Evolutionary conservation across 2,888 invertebrate species (phyloP).

Genomic region (Chelonus formosanus): DNA sequence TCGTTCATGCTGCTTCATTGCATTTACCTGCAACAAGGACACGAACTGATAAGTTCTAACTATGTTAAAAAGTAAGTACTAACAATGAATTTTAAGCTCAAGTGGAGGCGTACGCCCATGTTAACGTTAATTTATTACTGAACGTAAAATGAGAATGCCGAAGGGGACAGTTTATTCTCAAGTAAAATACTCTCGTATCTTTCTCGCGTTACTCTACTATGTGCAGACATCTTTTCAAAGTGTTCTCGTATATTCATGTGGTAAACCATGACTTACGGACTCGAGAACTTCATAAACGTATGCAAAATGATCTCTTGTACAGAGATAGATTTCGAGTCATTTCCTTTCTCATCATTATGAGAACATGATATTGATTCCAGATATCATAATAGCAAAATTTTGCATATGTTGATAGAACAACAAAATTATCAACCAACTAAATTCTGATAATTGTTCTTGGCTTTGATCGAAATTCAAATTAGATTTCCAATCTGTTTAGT

Average conservation of each 20-base stretch:
- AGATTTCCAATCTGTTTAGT: too few species aligned
- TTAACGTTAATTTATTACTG: slow-evolving; percentile 18
- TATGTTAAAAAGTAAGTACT: not conserved
- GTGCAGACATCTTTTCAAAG: too few species aligned
- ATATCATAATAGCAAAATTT: too few species aligned
- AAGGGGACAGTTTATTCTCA: not conserved
- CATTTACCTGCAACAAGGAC: slow-evolving; percentile 17
- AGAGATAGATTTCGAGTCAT: slow-evolving; percentile 1
- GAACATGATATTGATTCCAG: not conserved
- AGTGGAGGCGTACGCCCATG: slow-evolving; percentile 13
- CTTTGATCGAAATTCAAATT: too few species aligned
- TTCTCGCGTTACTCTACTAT: too few species aligned
- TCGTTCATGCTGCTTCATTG: slow-evolving; percentile 12
- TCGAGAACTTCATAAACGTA: slow-evolving; percentile 6
- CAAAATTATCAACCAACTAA: too few species aligned
- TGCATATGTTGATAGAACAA: too few species aligned
- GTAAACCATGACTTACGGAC: slow-evolving; percentile 6
- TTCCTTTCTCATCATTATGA: not conserved
- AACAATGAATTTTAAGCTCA: slow-evolving; percentile 6
- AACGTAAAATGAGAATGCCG: not conserved
- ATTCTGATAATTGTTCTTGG: too few species aligned
- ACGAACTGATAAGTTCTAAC: slow-evolving; percentile 2
- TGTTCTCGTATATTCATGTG: not conserved
- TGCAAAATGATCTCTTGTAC: not conserved
- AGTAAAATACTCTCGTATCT: not conserved